phyloP scores from a whole-genome alignment of 2,797 vertebrate species.

The Melopsittacus undulatus region DNA sequence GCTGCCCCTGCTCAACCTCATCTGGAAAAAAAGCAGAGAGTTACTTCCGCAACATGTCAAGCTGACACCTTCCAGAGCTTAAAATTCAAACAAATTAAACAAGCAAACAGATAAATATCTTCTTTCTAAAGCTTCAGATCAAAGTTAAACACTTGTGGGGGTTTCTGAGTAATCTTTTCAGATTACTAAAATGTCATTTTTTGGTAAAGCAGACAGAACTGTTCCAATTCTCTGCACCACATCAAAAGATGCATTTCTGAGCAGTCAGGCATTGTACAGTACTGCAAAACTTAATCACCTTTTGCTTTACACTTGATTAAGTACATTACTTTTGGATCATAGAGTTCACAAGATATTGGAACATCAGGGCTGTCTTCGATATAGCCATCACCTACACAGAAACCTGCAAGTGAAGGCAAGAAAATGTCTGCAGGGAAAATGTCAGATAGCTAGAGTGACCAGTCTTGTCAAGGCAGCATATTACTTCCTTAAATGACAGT shows the following conservation, averaged over 20 bases:
- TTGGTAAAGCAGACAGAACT: conserved; percentile 46
- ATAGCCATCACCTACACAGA: conserved; percentile 31
- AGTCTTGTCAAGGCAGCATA: background rate
- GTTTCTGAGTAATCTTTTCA: conserved; percentile 52
- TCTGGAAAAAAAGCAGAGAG: background rate
- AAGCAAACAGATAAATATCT: conserved; percentile 56
- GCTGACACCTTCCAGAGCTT: conserved; percentile 4
- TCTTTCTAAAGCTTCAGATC: conserved; percentile 41
- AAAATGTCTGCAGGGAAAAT: conserved; percentile 7
- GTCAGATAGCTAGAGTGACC: background rate
- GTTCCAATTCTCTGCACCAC: conserved; percentile 55
- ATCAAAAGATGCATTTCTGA: conserved; percentile 65
- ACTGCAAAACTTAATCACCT: conserved; percentile 61
- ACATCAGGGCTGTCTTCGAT: conserved; percentile 32
- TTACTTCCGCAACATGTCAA: background rate
- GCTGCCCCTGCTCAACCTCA: conserved; percentile 18
- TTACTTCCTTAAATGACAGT: conserved; percentile 11
- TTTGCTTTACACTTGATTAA: conserved; percentile 70
- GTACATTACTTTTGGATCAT: conserved; percentile 61
- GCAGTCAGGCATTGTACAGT: conserved; percentile 62
- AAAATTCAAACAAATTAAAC: conserved; percentile 53
- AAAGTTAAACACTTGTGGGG: conserved; percentile 52
- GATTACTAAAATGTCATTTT: background rate
- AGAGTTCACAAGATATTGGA: conserved; percentile 60
- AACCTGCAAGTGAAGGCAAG: background rate